Evolutionary conservation across 2,888 invertebrate species (phyloP).

Genomic region (Drosophila rubida): DNA sequence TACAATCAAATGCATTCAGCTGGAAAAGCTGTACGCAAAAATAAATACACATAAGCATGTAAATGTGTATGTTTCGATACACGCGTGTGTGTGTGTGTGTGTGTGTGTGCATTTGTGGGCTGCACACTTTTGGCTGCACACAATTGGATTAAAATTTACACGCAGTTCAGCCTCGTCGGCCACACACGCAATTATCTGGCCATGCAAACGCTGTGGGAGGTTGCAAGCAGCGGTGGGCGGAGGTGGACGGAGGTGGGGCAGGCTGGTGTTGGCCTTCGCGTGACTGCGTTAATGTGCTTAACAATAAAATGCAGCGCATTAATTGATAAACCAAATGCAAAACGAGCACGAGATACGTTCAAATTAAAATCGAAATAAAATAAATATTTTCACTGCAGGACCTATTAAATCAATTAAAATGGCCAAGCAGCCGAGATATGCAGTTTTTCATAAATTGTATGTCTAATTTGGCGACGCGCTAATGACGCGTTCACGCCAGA

Average conservation of each 20-base stretch:
- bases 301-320: slow-evolving; percentile 80
- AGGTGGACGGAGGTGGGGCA: too few species aligned
- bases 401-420: slow-evolving; percentile 69
- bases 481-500: slow-evolving; percentile 62
- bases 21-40: slow-evolving; percentile 78
- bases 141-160: slow-evolving; percentile 82
- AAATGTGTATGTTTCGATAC: neutral
- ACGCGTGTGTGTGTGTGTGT: slow-evolving; percentile 21
- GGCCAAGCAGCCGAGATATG: slow-evolving; percentile 7
- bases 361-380: slow-evolving; percentile 18
- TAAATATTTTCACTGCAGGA: slow-evolving; percentile 17
- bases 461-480: slow-evolving; percentile 58
- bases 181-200: slow-evolving; percentile 74
- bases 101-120: slow-evolving; percentile 58
- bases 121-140: slow-evolving; percentile 74
- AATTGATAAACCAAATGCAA: slow-evolving; percentile 72
- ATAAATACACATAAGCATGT: slow-evolving; percentile 69
- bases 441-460: slow-evolving; percentile 63
- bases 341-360: slow-evolving; percentile 10
- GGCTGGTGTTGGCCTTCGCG: slow-evolving; percentile 57
- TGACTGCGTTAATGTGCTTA: slow-evolving; percentile 80
- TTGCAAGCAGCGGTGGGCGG: neutral
- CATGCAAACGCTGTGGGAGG: slow-evolving; percentile 30
- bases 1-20: slow-evolving; percentile 79
- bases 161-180: slow-evolving; percentile 66